Evolutionary conservation across 2,113 vertebrate species (phyloP), one percentile per base, ranked within the genome.

Genomic region (Oxyura jamaicensis): DNA sequence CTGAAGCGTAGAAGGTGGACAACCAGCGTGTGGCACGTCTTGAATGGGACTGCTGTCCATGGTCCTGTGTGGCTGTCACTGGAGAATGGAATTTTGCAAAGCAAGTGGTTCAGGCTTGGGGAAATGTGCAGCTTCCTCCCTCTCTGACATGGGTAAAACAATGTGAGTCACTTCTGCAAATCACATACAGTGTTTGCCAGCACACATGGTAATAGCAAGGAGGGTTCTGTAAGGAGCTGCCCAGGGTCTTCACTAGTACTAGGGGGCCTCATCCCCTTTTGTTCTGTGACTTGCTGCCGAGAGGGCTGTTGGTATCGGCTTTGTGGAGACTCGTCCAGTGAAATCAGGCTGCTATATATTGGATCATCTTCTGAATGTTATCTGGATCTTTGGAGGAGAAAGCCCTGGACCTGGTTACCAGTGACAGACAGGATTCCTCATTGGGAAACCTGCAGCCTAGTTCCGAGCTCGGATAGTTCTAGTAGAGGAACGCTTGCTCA

Each of bases 21-120:
- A 52, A 25, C 50, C 50, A 52, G 50, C 23, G 4, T 52, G 50
- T 52, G 50, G 23, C 22, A 52, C 50, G 23, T 52, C 23, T 26
- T 25, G 23, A 23, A 52, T 52, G 31, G 66, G 62, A 7, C 33
- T 86, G 96, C 96, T 97, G 95, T 97, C 96, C 96, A 96, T 97
- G 95, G 95, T 97, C 15, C 95, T 96, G 95, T 39, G 94, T 1
- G 90, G 58, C 48, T 8, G 8, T 7, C 25, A 52, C 31, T 7
- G 42, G 14, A 17, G 75, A 17, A 6, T 41, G 1, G 41, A 73
- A 28, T 10, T 18, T 41, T 6, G 10, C 1, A 17, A 41, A n/a
- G 42, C 31, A 44, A 66, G 17, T 21, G 44, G 18, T 48, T 48
- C 46, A 48, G 20, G 31, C 18, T 2, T 3, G 71, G 36, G 41